Evolutionary conservation across 2,113 vertebrate genomes (phyloP), one percentile per base, ranked within the genome.

Genomic region (Calypte anna): DNA sequence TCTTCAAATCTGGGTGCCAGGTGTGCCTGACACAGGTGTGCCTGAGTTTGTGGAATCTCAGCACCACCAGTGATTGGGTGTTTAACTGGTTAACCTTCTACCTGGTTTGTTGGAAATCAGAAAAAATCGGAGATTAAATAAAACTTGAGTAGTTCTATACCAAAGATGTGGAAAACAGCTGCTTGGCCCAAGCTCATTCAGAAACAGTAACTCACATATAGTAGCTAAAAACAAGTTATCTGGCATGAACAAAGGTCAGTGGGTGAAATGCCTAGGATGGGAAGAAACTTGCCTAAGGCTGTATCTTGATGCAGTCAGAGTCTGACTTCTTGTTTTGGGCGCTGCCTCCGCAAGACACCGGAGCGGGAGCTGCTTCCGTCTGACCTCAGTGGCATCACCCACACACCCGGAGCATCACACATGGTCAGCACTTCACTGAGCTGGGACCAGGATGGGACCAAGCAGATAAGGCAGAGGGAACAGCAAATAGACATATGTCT

Each of bases 291-390:
- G 4, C 53, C 38, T 75, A 17, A 46, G 38, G 48, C 1, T 74
- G 14, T 27, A 25, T 30, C 48, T 72, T n/a, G 25, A 38, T 27
- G 38, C 24, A 40, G 14, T 40, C 58, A 80, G 51, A 82, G 80
- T 50, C 5, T 1, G 2, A 43, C 40, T 27, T 25, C 75, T 43
- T 44, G 7, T 7, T 85, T 55, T 28, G 33, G 54, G 38, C 0
- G 0, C 53, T 63, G 89, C 58, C 58, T 92, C 44, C 90, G 80
- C 55, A 48, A 57, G 59, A 38, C 57, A 14, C 22, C 24, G 55
- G 68, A 86, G 53, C 0, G 0, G 58, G 24, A 89, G 53, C 7
- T 0, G 6, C 40, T 44, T 64, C 59, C 81, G 14, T 6, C 22
- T 53, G 33, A 76, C 8, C 14, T 24, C 0, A 0, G 78, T 17